phyloP scores from a whole-genome alignment of 2,888 invertebrate genomes.

The Hydroisotoma schaefferi region DNA sequence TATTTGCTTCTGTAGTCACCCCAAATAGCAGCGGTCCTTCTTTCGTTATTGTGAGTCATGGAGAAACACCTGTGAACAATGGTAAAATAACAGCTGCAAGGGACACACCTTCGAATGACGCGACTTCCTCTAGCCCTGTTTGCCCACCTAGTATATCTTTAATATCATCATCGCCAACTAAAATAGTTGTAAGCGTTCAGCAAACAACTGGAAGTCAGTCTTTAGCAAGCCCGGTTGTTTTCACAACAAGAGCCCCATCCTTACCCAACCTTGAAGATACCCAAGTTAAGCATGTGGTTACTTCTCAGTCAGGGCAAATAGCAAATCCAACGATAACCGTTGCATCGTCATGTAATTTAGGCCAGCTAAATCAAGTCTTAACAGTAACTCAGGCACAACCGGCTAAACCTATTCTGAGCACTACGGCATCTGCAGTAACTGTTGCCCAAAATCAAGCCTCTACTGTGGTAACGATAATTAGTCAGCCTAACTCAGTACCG shows the following conservation, averaged over 20 bases:
- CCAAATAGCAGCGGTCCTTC: neutral
- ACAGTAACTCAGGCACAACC: neutral
- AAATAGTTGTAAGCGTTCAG: too few relatives aligned
- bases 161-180: too few relatives aligned
- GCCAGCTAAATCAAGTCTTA: neutral
- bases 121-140: too few relatives aligned
- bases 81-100: neutral
- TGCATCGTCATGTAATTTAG: neutral
- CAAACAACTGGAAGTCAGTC: too few relatives aligned
- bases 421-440: neutral
- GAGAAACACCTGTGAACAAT: neutral
- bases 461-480: conserved; percentile 34
- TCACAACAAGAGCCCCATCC: too few relatives aligned
- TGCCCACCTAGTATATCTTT: too few relatives aligned
- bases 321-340: neutral
- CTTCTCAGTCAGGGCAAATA: neutral
- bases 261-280: too few relatives aligned
- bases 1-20: neutral
- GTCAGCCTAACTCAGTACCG: too few relatives aligned
- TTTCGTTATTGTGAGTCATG: neutral
- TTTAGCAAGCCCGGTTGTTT: too few relatives aligned
- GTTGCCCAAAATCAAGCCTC: conserved; percentile 17
- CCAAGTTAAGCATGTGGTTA: too few relatives aligned
- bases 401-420: neutral
- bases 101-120: neutral